Base-by-base conservation (phyloP, 2,113 vertebrate genomes). In the Sinocyclocheilus rhinocerous region DNA sequence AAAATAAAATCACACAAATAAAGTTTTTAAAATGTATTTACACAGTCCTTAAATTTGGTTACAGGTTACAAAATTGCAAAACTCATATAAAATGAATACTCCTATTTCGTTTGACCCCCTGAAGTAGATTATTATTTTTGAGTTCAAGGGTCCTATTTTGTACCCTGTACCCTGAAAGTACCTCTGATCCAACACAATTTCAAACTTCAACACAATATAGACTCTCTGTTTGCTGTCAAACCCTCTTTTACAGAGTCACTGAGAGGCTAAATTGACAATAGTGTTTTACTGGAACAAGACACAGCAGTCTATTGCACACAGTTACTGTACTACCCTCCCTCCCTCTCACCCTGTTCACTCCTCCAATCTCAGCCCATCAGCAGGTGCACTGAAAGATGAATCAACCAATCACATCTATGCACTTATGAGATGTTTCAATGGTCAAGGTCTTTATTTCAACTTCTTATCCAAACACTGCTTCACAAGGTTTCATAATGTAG, bases 381-480 rank as follows among this genome's bases (percentile, higher is more conserved):
- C 72, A 24, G 72, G 22, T 75, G n/a, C 22, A 22, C 72, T 24
- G 42, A 45, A 24, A 48, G 12, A 75, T 15, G 22, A 75, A 48
- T 75, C 42, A 75, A 24, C 72, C 39, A 48, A 76, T 76, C 39
- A 48, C 22, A 42, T 22, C 36, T 12, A 36, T 72, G 36, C 36
- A 42, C 39, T 72, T 22, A 72, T n/a, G 69, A 36, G 72, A 24
- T 24, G 42, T 48, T 26, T 9, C 42, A 48, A 4, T 48, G 39
- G 72, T 76, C 72, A 48, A 76, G 6, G 42, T 6, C n/a, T 76
- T 76, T 48, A 75, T 48, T 76, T 42, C 20, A 42, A 72, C 20
- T 72, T 76, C n/a, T 50, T 76, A 50, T 76, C 12, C 72, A 76
- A 76, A 76, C 42, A 76, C 72, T 24, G 72, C 5, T 13, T 75